A percentile compares a stretch with the other conserved stretches of the same genome.
Conservation (phyloP, 2,797 vertebrate genomes). For the Phrynocephalus forsythii region DNA sequence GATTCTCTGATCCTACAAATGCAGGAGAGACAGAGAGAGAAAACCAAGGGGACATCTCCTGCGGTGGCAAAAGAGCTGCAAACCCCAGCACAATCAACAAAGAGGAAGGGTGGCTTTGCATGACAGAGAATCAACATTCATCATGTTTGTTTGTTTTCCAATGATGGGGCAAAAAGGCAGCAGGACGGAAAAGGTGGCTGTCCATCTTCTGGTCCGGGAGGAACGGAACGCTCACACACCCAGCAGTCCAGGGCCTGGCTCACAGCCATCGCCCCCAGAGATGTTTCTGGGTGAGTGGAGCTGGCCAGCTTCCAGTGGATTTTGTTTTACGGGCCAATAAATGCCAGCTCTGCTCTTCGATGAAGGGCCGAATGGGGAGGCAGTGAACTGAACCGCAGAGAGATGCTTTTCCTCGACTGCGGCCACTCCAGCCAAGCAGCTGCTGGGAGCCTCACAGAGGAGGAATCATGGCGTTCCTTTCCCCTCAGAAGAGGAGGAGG, state of each 20-base stretch:
- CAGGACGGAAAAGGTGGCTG: neutral
- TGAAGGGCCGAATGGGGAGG: constrained; percentile 27
- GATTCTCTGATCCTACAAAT: too few relatives aligned
- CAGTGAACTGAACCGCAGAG: constrained; percentile 11
- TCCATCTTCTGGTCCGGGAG: neutral
- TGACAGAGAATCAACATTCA: neutral
- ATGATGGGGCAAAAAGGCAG: neutral
- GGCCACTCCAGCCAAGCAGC: constrained; percentile 1
- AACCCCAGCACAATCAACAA: neutral
- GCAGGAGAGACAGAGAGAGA: too few relatives aligned
- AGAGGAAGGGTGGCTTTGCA: neutral
- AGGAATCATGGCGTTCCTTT: neutral
- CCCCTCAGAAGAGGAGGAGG: neutral
- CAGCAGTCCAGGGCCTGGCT: neutral
- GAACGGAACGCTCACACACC: neutral
- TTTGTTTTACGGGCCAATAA: constrained; percentile 35
- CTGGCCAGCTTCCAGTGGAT: constrained; percentile 27
- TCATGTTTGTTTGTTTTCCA: neutral
- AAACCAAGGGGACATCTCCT: neutral
- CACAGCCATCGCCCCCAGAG: constrained; percentile 11
- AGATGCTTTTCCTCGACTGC: neutral
- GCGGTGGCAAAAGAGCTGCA: neutral
- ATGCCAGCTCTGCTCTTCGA: constrained; percentile 33
- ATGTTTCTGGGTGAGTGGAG: constrained; percentile 35
- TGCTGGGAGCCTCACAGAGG: neutral